Base-by-base conservation (phyloP, 1,140 invertebrate species). In the Drosophila suzukii region DNA sequence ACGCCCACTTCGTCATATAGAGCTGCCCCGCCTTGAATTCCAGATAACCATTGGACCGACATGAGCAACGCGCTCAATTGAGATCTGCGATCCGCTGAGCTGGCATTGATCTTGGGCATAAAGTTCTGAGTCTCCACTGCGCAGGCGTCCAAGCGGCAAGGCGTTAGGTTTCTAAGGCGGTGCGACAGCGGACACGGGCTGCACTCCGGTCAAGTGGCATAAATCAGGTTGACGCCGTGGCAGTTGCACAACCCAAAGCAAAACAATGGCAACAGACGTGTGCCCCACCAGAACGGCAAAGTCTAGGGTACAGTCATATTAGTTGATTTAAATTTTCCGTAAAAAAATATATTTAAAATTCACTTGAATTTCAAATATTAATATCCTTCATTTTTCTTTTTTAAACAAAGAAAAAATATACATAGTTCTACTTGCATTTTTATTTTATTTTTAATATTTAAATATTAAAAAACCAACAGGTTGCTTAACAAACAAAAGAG, bases 61-160 rank as follows among this genome's bases (percentile, higher is more conserved):
- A 70, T 70, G 65, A 67, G 67, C 50, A 79, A 56, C 71, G 59
- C 67, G 57, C 71, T 73, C 66, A 41, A 12, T 62, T 60, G 41
- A 38, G 53, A 44, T 36, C 58, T 80, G 46, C 50, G 50, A 60
- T 62, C 49, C 53, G 61, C 39, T 58, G 30, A 43, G 43, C 49
- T 74, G 79, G 74, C 71, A 81, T 81, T 81, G 78, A 81, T 81
- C 78, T 81, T 81, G 78, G 55, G 44, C 78, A 65, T 36, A 32
- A 13, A 47, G 39, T 20, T 50, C 74, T 53, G 73, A 58, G 75
- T 59, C 55, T 50, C 57, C 24, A 12, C 39, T 20, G 44, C 58
- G 83, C 49, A 82, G 84, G 79, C 59, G 80, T 88, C 66, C 75
- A 53, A 79, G 66, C 71, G 70, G 56, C 62, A 61, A 80, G 50